Base-by-base conservation (phyloP, 2,888 invertebrate genomes). In the Notodonta dromedarius region DNA sequence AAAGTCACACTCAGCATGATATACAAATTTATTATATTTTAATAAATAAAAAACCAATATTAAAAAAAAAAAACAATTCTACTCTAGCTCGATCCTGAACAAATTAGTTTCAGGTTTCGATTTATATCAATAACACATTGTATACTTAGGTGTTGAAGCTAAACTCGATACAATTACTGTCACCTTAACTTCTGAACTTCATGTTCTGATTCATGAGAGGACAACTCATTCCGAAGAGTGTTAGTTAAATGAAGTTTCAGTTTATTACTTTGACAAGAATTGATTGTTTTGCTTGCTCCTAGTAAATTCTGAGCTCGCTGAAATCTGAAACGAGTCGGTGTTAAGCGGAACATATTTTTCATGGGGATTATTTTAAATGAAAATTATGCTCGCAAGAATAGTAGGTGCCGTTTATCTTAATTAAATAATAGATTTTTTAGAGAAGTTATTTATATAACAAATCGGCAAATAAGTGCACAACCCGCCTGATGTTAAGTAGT, bases 211-310 rank as follows among this genome's bases (percentile, higher is more conserved):
- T 50, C n/a, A 65, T 59, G 57, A 61, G 66, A 63, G 63, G 57
- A 59, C 59, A 71, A 74, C 65, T 73, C 69, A 70, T 70, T 62
- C 61, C 50, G 50, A 59, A 63, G 50, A 58, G 66, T 65, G 67
- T 69, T 62, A 67, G 67, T 65, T 67, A 61, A 73, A 73, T 70
- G 67, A 69, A 70, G 70, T 71, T 74, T 66, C 65, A 64, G 58
- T 51, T 76, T 77, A 73, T 77, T 74, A 77, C 70, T 73, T 76
- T 71, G 74, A 74, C 72, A 69, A 77, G 13, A 40, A 75, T 73
- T 81, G 81, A 80, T 82, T 81, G 77, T 77, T 78, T 74, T 73
- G 74, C 74, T 82, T 82, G 78, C 77, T 54, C n/a, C 8, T 72
- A 73, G 66, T 72, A 59, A 69, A 75, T 70, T 74, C 69, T 70